Evolutionary conservation across 2,797 vertebrate genomes (phyloP), one percentile per base, ranked within the genome.

Genomic region (Falco novaeseelandiae): DNA sequence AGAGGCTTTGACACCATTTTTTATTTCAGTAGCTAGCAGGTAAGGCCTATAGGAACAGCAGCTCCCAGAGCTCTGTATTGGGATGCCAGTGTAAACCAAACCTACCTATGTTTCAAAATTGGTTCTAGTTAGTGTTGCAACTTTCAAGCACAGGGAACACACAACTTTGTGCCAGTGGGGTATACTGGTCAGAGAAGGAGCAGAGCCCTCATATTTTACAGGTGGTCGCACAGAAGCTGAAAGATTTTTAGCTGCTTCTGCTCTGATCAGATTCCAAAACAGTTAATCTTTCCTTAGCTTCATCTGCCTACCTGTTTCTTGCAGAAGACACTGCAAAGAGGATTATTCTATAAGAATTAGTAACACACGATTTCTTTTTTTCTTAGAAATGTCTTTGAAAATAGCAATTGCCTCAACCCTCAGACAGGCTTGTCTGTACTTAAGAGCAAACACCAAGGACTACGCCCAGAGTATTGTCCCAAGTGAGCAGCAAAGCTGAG

Each of bases 51-150:
- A 57, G 73, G 42, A 78, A 18, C 34, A 52, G 38, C 73, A 78
- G 61, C 52, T 77, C 42, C 62, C 76, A 58, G 52, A 52, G 52
- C 55, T 49, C 48, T 19, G 17, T 2, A 17, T 15, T n/a, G 32
- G 48, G 30, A 59, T 6, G 3, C 32, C 58, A 13, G 7, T 2
- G 3, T 42, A 49, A 77, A 36, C 27, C 26, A 51, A 18, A 4
- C 36, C n/a, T 57, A 29, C 1, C 14, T 1, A 20, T 1, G 3
- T 14, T 34, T 66, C 59, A 38, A 32, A 71, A 55, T 2, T 11
- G 29, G 4, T 57, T 72, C 78, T 27, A 49, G 44, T 44, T 17
- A 44, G 42, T 18, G 42, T 44, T 19, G 17, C 42, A 44, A 18
- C 42, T 44, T 44, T 18, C 18, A 55, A 57, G 40, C 5, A 7